Percentiles rank a stretch among this genome's conserved stretches.
These are phyloP conservation scores for Patiria pectinifera DNA, from an alignment of 53 echinoderm and acorn worm genomes.

Conservation along the genomic window DNA sequence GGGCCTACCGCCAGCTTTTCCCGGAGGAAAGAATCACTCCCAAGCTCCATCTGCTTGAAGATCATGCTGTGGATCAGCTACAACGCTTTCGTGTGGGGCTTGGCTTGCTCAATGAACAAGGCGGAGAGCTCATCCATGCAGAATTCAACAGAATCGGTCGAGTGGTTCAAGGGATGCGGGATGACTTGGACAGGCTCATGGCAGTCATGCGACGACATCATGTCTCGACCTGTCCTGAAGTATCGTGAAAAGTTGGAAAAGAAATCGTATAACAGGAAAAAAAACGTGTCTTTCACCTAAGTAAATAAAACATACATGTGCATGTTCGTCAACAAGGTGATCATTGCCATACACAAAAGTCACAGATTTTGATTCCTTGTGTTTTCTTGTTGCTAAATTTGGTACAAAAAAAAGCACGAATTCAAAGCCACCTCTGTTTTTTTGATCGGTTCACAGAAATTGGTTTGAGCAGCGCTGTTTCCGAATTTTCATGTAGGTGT, in stretches of 20 bases:
- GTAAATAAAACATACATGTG: no score
- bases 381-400: no score
- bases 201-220: not conserved
- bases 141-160: conserved; percentile 27
- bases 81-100: not conserved
- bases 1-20: conserved; percentile 1
- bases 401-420: no score
- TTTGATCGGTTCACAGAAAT: no score
- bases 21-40: conserved; percentile 29
- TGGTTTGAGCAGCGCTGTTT: no score
- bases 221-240: not conserved
- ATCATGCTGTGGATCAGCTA: not conserved
- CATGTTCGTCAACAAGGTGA: no score
- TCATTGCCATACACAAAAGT: no score
- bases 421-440: no score
- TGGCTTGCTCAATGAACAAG: conserved; percentile 54
- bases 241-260: not conserved
- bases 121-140: conserved; percentile 48
- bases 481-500: no score
- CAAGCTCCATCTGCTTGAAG: conserved; percentile 47
- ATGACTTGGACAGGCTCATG: not conserved
- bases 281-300: no score
- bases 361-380: no score
- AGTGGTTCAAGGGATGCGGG: conserved; percentile 21
- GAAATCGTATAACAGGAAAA: no score